Evolutionary conservation across 2,113 vertebrate genomes (phyloP).

Genomic region (Lethenteron camtschaticum): DNA sequence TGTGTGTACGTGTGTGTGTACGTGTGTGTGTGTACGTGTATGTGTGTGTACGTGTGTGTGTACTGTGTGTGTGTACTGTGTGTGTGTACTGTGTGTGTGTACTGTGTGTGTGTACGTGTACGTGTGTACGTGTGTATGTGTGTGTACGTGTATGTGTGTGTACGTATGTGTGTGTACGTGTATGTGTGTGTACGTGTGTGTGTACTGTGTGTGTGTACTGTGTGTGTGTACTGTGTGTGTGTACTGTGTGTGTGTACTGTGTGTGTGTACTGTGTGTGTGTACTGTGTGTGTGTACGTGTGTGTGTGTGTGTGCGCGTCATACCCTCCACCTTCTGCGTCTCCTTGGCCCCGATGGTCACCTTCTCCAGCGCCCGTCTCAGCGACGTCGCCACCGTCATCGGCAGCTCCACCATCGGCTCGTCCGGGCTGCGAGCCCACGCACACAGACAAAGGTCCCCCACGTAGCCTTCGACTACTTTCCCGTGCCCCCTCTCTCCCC

Average conservation of each 20-base stretch:
- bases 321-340: neutral
- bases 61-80: neutral
- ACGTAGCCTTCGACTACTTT: neutral
- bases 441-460: neutral
- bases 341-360: constrained; percentile 32
- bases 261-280: neutral
- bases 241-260: neutral
- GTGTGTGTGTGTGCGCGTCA: neutral
- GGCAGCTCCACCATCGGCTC: constrained; percentile 53
- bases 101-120: no score
- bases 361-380: constrained; percentile 76
- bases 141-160: neutral
- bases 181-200: neutral
- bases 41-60: neutral
- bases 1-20: no score
- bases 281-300: no score
- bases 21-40: neutral
- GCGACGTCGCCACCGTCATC: constrained; percentile 60
- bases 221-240: neutral
- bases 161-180: no score
- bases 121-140: neutral
- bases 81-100: neutral
- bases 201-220: neutral
- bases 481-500: no score
- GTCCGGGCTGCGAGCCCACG: constrained; percentile 33